Percentiles rank a stretch among this genome's conserved stretches.
Evolutionary conservation across 2,113 vertebrate species (phyloP).

Genomic region (Prietella phreatophila): DNA sequence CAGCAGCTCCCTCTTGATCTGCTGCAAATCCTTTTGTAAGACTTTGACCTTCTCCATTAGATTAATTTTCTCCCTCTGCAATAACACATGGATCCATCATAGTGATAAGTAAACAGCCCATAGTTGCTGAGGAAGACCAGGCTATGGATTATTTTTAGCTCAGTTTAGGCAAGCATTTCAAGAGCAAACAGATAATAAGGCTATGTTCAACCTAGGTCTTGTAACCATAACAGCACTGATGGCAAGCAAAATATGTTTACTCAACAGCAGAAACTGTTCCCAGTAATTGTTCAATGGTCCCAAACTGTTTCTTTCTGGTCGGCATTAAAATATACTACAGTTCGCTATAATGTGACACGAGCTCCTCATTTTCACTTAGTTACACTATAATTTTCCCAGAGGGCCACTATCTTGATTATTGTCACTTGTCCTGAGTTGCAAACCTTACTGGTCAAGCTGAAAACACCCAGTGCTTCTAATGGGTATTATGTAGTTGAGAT

Average conservation of each 20-base stretch:
- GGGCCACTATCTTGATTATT: background rate
- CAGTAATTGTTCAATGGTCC: background rate
- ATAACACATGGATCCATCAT: slow-evolving; percentile 47
- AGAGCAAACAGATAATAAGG: slow-evolving; percentile 34
- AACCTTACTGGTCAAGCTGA: background rate
- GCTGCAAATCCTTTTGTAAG: slow-evolving; percentile 72
- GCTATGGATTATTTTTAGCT: background rate
- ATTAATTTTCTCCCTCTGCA: slow-evolving; percentile 66
- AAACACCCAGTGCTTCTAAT: background rate
- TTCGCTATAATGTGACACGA: background rate
- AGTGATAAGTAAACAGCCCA: background rate
- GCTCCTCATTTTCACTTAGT: background rate
- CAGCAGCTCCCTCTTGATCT: slow-evolving; percentile 66
- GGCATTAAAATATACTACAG: background rate
- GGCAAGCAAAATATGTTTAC: background rate
- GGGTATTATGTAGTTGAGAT: background rate
- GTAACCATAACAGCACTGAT: background rate
- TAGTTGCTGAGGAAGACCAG: background rate
- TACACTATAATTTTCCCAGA: background rate
- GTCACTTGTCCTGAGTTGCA: background rate
- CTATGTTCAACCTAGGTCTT: background rate
- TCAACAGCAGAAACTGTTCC: background rate
- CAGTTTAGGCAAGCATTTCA: background rate
- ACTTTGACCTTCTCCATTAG: slow-evolving; percentile 74
- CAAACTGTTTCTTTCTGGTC: background rate